Base-by-base conservation (phyloP, 2,888 invertebrate genomes). In the Pseudococcus jackbeardsleyi region DNA sequence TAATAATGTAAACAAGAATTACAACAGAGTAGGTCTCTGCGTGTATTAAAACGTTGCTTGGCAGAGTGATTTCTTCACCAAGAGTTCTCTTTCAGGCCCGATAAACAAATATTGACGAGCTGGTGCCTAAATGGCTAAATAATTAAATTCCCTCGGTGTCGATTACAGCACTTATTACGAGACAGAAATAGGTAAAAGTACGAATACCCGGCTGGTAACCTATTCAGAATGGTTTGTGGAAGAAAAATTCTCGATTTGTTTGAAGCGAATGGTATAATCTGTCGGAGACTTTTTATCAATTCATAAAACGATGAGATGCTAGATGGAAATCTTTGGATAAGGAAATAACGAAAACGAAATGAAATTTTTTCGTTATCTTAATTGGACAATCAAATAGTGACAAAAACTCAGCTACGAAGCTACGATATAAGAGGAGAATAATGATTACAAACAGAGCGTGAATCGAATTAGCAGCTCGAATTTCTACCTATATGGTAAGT, bases 381-480 rank as follows among this genome's bases (percentile, higher is more conserved):
- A 42, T 79, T 72, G 26, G 33, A 72, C 26, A 26, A 72, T 72
- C 59, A 59, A 17, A 46, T 50, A 72, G n/a, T 42, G 79, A 46
- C 42, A 79, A 46, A 42, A 33, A 33, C 26, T 0, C 11, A 72
- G 6, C 42, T n/a, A 7, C 19, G 42, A 79, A 72, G 6, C 42
- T n/a, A 7, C 19, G 42, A 79, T 79, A 26, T 42, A 17, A 42
- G n/a, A 79, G 0, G 19, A 79, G 42, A 39, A 42, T 22, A 79
- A 79, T 42, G 42, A 42, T 79, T 79, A 42, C n/a, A 79, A 79
- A 17, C 79, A 79, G 79, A 79, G 79, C 79, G 79, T 79, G 79
- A 79, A 79, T 42, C 42, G 42, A 79, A 79, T 79, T 79, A 79
- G n/a, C 19, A 79, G 64, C 39, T 26, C 42, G 9, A 33, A 42